A percentile compares a stretch with the other conserved stretches of the same genome.
These are phyloP conservation scores for Neodiprion virginianus DNA, from an alignment of 1,140 invertebrate genomes.

Conservation along the genomic window DNA sequence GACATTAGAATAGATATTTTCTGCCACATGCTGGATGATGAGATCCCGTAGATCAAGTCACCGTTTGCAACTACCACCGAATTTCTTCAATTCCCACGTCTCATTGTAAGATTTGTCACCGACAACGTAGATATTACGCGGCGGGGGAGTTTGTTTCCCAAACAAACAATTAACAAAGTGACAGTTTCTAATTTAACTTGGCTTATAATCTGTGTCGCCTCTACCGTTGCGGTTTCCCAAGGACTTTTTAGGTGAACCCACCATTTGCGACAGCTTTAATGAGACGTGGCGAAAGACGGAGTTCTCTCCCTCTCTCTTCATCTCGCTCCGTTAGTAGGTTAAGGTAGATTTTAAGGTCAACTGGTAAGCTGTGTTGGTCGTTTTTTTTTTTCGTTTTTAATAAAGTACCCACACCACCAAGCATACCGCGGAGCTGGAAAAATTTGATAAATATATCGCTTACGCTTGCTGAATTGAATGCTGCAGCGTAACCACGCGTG, in stretches of 20 bases:
- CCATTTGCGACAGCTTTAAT: conserved; percentile 7
- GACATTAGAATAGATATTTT: too few relatives aligned
- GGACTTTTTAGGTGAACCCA: neutral
- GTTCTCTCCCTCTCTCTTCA: neutral
- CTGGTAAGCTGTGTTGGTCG: neutral
- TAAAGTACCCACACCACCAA: neutral
- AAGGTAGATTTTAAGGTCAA: neutral
- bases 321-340: neutral
- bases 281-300: neutral
- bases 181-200: neutral
- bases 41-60: too few relatives aligned
- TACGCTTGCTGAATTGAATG: neutral
- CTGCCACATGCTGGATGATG: too few relatives aligned
- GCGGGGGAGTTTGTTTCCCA: too few relatives aligned
- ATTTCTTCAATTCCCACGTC: too few relatives aligned
- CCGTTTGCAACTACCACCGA: too few relatives aligned
- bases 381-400: neutral
- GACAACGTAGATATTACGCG: too few relatives aligned
- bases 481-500: too few relatives aligned
- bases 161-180: too few relatives aligned
- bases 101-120: too few relatives aligned
- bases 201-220: neutral
- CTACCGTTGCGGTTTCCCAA: neutral
- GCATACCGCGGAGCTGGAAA: neutral
- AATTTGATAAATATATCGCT: neutral